A percentile compares a stretch with the other conserved stretches of the same genome.
These are phyloP conservation scores for Hormiphora californensis DNA, from an alignment of 37 sponge, comb jelly and placozoan genomes.

Conservation along the genomic window DNA sequence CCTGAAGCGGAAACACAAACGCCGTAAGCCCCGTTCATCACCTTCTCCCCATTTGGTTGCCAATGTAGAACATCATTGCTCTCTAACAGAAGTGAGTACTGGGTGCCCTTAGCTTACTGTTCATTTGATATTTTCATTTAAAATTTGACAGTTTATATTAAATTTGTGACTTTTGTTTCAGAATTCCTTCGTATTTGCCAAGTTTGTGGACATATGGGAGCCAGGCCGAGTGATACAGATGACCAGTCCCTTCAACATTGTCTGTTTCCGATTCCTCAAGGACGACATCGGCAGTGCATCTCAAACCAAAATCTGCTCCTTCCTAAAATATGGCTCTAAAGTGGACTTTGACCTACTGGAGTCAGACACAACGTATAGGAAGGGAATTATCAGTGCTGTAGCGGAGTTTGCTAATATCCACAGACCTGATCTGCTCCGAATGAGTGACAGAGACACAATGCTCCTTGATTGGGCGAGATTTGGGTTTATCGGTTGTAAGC, in stretches of 20 bases:
- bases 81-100: too few species aligned
- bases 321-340: constrained; percentile 13
- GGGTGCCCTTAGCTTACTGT: too few species aligned
- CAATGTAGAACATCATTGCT: too few species aligned
- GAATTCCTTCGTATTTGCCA: neutral
- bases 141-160: too few species aligned
- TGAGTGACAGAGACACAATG: neutral
- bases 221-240: neutral
- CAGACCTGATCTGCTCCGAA: neutral
- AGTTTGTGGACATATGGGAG: neutral
- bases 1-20: too few species aligned
- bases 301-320: neutral
- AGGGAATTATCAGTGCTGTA: neutral
- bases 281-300: neutral
- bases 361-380: neutral
- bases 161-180: too few species aligned
- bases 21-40: too few species aligned
- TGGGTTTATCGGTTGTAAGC: neutral
- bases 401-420: neutral
- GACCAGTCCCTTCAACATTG: neutral
- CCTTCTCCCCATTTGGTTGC: too few species aligned
- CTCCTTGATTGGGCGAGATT: constrained; percentile 10
- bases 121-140: too few species aligned
- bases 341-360: constrained; percentile 13
- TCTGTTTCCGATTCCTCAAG: neutral